These are phyloP conservation scores for Scrobipalpa costella DNA, from an alignment of 2,888 invertebrate genomes.

Conservation along the genomic window DNA sequence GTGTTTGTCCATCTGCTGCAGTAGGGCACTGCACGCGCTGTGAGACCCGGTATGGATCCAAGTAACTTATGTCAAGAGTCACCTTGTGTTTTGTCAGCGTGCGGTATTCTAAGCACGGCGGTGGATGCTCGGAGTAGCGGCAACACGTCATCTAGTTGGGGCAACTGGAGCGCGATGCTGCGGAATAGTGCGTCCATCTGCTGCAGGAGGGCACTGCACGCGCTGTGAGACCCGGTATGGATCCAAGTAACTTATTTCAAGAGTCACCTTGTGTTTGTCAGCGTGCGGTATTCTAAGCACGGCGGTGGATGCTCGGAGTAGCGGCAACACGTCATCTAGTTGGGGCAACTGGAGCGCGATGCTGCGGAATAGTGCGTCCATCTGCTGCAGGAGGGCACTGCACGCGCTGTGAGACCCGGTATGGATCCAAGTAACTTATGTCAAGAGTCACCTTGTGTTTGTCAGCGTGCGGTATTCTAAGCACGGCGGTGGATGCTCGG, in stretches of 20 bases:
- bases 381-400: conserved; percentile 88
- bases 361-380: conserved; percentile 93
- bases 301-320: conserved; percentile 89
- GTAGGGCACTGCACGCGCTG: no score
- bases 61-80: no score
- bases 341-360: conserved; percentile 86
- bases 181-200: conserved; percentile 92
- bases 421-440: no score
- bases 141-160: conserved; percentile 85
- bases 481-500: conserved; percentile 87
- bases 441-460: conserved; percentile 93
- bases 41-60: no score
- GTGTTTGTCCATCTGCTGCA: no score
- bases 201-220: no score
- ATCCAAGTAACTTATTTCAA: no score
- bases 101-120: conserved; percentile 91
- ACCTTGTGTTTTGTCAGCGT: conserved; percentile 91
- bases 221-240: no score
- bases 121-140: conserved; percentile 89
- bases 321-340: conserved; percentile 85
- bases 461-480: conserved; percentile 92
- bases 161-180: conserved; percentile 85
- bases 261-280: conserved; percentile 90
- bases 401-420: conserved; percentile 85
- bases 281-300: conserved; percentile 92